Base-by-base conservation (phyloP, 1,140 invertebrate species). In the Pogonognathellus flavescens region DNA sequence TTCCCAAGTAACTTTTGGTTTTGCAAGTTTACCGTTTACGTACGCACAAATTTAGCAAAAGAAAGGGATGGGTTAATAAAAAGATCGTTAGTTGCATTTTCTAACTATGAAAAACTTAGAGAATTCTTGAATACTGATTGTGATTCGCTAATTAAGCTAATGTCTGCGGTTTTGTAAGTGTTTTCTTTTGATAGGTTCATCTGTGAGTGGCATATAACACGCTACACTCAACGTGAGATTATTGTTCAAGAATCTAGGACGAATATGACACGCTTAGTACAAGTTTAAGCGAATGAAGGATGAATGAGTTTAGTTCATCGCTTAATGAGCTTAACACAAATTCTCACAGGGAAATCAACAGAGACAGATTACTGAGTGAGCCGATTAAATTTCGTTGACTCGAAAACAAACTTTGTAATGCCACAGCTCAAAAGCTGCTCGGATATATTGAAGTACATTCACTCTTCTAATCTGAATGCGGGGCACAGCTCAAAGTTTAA, bases 221-320 rank as follows among this genome's bases (percentile, higher is more conserved):
- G 31, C 31, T 41, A 6, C 31, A 41, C 2, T 41, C 31, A 41
- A 41, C 31, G 31, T 41, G 31, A 41, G 31, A 41, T 41, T 41
- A 41, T 41, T 41, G 31, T 41, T 14, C n/a, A 76, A 11, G 18
- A 50, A 76, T 76, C 14, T 76, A 76, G 70, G 41, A 41, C 70
- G 70, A 76, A 41, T 76, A n/a, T 76, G 70, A 76, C 70, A 76
- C 70, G 70, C 70, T 76, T 16, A 18, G 14, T 25, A 20, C 62
- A 66, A 66, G 31, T 66, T 66, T 66, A 66, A 66, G 62, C 25
- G 25, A 66, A 66, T 66, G 22, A 50, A n/a, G 70, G 14, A 76
- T 76, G 70, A 76, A 76, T 25, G 41, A 49, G 14, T 49, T 72
- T 20, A 16, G 31, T 49, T 76, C 25, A 70, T 11, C 22, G 25